Conservation (phyloP, 1,140 invertebrate species). For the Steinernema khuongi region DNA sequence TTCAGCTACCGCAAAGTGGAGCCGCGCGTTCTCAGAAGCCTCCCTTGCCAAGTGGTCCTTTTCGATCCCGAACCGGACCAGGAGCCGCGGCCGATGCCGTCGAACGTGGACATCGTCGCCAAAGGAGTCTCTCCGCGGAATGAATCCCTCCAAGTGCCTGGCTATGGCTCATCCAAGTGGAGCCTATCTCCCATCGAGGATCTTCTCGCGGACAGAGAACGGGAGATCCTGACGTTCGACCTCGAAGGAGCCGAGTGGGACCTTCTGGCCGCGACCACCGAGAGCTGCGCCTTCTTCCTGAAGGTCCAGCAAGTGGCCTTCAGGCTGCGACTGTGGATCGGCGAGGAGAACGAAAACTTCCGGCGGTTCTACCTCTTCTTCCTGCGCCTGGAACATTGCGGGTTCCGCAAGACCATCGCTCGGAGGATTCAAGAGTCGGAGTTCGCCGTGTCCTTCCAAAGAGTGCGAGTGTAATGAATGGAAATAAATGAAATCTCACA, state of each 20-base stretch:
- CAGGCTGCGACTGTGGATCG: constrained; percentile 10
- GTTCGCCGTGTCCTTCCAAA: background rate
- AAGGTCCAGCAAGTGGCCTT: background rate
- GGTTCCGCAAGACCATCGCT: constrained; percentile 2
- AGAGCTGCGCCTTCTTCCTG: background rate
- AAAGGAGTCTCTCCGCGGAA: background rate
- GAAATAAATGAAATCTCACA: background rate
- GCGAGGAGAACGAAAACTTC: constrained; percentile 18
- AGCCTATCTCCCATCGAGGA: background rate
- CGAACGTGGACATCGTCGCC: background rate
- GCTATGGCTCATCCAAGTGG: background rate
- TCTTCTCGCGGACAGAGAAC: background rate
- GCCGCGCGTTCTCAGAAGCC: background rate
- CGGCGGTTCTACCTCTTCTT: constrained; percentile 7
- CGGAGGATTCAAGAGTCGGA: background rate
- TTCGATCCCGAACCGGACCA: background rate
- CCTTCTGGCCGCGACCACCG: background rate
- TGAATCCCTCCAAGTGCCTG: background rate
- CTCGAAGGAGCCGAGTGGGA: background rate
- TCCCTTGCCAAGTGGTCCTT: background rate
- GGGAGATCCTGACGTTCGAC: background rate
- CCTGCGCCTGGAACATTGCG: constrained; percentile 2
- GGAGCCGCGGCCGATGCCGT: background rate
- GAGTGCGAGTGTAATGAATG: background rate
- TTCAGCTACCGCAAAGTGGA: background rate